Evolutionary conservation across 2,888 invertebrate species (phyloP), one percentile per base, ranked within the genome.

Genomic region (Brachyptera putata): DNA sequence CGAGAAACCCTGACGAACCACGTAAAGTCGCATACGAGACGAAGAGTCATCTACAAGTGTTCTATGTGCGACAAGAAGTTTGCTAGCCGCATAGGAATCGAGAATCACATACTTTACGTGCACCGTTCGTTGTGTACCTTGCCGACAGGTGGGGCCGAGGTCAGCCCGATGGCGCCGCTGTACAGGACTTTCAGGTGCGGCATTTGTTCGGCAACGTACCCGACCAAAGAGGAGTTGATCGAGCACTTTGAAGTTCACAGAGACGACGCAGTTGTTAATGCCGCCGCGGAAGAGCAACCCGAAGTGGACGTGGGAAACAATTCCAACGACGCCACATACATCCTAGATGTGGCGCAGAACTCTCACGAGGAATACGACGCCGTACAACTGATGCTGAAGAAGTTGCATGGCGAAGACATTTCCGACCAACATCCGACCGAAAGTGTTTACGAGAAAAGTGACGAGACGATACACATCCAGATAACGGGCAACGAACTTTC

Each of bases 31-130:
- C n/a, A n/a, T 25, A 55, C 48, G 22, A 48, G 58, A 14, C 22
- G 55, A 30, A 55, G 30, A 11, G 37, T n/a, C n/a, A n/a, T 46
- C n/a, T 60, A 57, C 46, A 59, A 63, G 24, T 67, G 67, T 55
- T 56, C 61, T 2, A 57, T 60, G 22, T 67, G 67, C 48, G 18
- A 60, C 55, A 26, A n/a, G n/a, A n/a, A n/a, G n/a, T n/a, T 56
- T 49, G 43, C 48, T 39, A 61, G 34, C 11, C 58, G 39, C n/a
- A n/a, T 11, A 25, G 63, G 63, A 24, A 39, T 57, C 24, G 30
- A 59, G 22, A 53, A 58, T 4, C 66, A 66, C 57, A 53, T 63
- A 9, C 49, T 46, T 41, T 48, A 14, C 18, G 59, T 57, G 9
- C 61, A 64, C 36, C 9, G 57, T 18, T 30, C 53, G 16, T 56